Conservation (phyloP, 1,140 invertebrate species). For the Drosophila melanica region DNA sequence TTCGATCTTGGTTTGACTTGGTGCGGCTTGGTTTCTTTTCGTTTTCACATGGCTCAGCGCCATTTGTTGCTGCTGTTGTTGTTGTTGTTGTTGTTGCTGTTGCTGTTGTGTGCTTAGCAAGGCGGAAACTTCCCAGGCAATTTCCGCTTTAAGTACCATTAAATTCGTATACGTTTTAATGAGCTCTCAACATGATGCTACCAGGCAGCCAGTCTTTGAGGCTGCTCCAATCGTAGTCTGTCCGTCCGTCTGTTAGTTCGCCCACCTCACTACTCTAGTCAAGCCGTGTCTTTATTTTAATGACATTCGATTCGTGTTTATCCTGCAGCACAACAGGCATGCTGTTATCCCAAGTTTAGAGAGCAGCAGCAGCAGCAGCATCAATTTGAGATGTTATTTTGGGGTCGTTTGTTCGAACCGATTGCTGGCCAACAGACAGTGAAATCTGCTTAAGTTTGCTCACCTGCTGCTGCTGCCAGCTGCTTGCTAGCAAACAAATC, state of each 20-base stretch:
- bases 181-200: slow-evolving; percentile 83
- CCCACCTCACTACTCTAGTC: not conserved
- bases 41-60: slow-evolving; percentile 5
- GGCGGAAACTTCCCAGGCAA: slow-evolving; percentile 82
- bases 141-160: slow-evolving; percentile 84
- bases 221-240: not conserved
- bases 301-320: slow-evolving; percentile 74
- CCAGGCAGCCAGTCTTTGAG: not conserved
- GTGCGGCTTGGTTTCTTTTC: slow-evolving; percentile 22
- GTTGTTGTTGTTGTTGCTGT: slow-evolving; percentile 25
- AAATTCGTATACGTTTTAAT: slow-evolving; percentile 83
- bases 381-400: slow-evolving; percentile 33
- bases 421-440: slow-evolving; percentile 61
- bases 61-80: slow-evolving; percentile 27
- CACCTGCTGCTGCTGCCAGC: slow-evolving; percentile 42
- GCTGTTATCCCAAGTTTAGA: slow-evolving; percentile 55
- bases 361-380: slow-evolving; percentile 24
- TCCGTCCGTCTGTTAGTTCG: not conserved
- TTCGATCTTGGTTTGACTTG: slow-evolving; percentile 62
- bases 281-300: slow-evolving; percentile 61
- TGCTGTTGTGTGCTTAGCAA: slow-evolving; percentile 61
- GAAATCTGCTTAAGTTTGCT: slow-evolving; percentile 58
- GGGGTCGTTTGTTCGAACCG: slow-evolving; percentile 13
- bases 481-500: slow-evolving; percentile 26
- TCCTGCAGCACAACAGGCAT: slow-evolving; percentile 36